Conservation (phyloP, 2,888 invertebrate genomes). For the Taphrorychus bicolor region DNA sequence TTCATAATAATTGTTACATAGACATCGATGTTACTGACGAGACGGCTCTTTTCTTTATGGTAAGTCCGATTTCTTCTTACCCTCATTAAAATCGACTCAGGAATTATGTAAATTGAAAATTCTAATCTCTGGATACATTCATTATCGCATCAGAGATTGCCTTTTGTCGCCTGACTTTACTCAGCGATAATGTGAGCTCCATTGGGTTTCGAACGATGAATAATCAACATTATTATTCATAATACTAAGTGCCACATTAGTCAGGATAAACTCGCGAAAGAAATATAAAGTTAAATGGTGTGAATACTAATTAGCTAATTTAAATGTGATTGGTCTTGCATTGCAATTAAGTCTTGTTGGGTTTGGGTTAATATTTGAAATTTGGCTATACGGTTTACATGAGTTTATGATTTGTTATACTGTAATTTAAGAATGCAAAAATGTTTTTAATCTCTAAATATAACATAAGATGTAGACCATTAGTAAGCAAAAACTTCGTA, state of each 20-base stretch:
- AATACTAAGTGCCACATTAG: background rate
- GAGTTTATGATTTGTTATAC: too few species aligned
- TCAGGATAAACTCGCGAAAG: constrained; percentile 6
- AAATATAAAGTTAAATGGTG: background rate
- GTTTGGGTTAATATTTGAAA: too few species aligned
- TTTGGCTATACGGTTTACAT: too few species aligned
- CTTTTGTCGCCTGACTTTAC: background rate
- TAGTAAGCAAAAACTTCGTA: too few species aligned
- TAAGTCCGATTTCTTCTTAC: background rate
- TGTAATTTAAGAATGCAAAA: too few species aligned
- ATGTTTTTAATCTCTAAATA: too few species aligned
- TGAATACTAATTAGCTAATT: background rate
- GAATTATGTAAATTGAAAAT: background rate
- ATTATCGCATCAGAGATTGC: background rate
- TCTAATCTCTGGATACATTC: background rate
- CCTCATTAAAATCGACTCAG: too few species aligned
- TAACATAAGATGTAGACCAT: too few species aligned
- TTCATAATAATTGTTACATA: constrained; percentile 15
- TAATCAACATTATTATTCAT: constrained; percentile 4
- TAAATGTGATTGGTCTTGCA: background rate
- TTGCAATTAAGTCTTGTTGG: background rate
- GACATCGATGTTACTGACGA: constrained; percentile 17
- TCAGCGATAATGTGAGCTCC: background rate
- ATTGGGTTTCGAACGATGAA: background rate
- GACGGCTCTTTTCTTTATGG: constrained; percentile 1